Evolutionary conservation across 1,140 invertebrate genomes (phyloP).

Genomic region (Andrena cerasifolii): DNA sequence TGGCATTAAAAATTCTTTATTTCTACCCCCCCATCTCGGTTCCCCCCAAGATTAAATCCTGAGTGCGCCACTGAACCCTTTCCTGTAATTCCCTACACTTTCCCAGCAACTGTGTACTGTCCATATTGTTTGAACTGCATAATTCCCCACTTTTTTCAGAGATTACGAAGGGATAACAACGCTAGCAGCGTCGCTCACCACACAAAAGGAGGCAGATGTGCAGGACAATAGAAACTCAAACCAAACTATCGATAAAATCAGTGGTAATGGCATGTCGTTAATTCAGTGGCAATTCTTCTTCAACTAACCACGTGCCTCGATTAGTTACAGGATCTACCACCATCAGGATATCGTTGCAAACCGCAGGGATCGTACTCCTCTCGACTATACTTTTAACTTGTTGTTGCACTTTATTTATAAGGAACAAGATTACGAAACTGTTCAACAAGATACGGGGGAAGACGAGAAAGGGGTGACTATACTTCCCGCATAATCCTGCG

Average conservation of each 20-base stretch:
- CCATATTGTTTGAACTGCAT: too few relatives aligned
- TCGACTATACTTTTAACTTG: conserved; percentile 66
- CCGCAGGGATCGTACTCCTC: conserved; percentile 50
- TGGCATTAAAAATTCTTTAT: too few relatives aligned
- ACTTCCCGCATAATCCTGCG: too few relatives aligned
- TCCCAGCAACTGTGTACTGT: neutral
- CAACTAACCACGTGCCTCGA: neutral
- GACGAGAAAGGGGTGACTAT: conserved; percentile 55
- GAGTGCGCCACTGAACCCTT: too few relatives aligned
- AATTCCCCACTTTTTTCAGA: too few relatives aligned
- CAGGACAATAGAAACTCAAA: neutral
- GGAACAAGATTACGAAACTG: conserved; percentile 60
- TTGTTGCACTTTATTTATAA: conserved; percentile 71
- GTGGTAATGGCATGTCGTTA: conserved; percentile 4
- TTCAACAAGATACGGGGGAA: conserved; percentile 54
- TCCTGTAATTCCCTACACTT: neutral
- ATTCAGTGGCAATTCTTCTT: neutral
- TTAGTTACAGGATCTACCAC: neutral
- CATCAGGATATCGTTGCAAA: conserved; percentile 47
- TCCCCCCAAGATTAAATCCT: too few relatives aligned
- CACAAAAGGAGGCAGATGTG: neutral
- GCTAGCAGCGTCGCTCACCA: neutral
- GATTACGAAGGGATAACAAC: conserved; percentile 3
- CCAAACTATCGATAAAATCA: conserved; percentile 1
- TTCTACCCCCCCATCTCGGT: too few relatives aligned